Evolutionary conservation across 1,140 invertebrate genomes (phyloP).

Genomic region (Maconellicoccus hirsutus): DNA sequence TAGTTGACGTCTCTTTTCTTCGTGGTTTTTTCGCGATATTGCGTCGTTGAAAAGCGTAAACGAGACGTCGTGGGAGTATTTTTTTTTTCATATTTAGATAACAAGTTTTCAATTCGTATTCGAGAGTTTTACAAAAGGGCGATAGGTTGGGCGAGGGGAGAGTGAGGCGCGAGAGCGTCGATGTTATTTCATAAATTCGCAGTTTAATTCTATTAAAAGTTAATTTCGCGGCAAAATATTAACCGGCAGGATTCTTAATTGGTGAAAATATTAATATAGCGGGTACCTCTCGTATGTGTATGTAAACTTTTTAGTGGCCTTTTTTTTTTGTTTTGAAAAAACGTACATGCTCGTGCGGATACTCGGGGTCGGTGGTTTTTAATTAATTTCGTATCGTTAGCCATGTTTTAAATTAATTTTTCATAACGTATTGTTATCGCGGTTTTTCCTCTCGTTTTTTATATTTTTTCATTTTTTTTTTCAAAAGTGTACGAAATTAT

Average conservation of each 20-base stretch:
- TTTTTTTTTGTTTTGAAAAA: not conserved
- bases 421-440: not conserved
- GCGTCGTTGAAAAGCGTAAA: no score
- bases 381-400: not conserved
- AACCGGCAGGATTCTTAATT: not conserved
- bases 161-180: no score
- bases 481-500: not conserved
- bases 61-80: no score
- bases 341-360: not conserved
- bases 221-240: not conserved
- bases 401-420: constrained; percentile 6
- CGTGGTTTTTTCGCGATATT: no score
- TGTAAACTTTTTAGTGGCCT: no score
- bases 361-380: not conserved
- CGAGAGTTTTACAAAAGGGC: no score
- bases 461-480: not conserved
- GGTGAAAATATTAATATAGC: not conserved
- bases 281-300: not conserved
- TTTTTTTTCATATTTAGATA: no score
- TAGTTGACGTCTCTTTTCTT: no score
- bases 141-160: no score
- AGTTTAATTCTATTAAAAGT: not conserved
- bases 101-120: no score
- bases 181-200: not conserved
- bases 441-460: not conserved